phyloP scores from a whole-genome alignment of 2,888 invertebrate genomes.

The Priocnemis perturbator region DNA sequence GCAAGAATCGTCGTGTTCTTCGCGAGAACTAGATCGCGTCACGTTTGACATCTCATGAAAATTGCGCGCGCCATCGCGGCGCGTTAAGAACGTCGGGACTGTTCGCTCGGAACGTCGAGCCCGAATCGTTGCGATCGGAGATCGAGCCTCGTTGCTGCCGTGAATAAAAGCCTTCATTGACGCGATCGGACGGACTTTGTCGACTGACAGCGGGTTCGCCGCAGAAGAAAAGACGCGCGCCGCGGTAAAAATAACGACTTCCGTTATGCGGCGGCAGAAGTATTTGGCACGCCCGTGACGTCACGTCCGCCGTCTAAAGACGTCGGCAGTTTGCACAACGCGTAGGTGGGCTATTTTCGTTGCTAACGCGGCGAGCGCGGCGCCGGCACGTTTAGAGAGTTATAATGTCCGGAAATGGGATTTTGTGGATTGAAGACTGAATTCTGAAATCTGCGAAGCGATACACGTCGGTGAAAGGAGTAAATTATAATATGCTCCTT shows the following conservation, averaged over 20 bases:
- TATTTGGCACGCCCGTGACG: slow-evolving; percentile 55
- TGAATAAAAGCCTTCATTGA: slow-evolving; percentile 36
- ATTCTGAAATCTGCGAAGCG: too few relatives aligned
- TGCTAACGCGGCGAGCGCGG: background rate
- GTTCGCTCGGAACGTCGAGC: too few relatives aligned
- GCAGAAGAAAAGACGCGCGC: background rate
- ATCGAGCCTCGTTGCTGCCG: background rate
- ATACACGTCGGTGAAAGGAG: too few relatives aligned
- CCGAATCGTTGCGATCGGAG: too few relatives aligned
- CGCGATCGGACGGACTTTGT: slow-evolving; percentile 18
- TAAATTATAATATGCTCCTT: too few relatives aligned
- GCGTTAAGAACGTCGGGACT: too few relatives aligned
- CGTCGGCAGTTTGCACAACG: slow-evolving; percentile 22
- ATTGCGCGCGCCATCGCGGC: too few relatives aligned
- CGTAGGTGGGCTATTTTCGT: slow-evolving; percentile 38
- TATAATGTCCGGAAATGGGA: too few relatives aligned
- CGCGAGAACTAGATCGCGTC: too few relatives aligned
- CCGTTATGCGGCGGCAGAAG: slow-evolving; percentile 45
- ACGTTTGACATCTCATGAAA: too few relatives aligned
- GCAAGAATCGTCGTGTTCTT: too few relatives aligned
- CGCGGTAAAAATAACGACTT: slow-evolving; percentile 52
- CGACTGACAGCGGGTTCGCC: slow-evolving; percentile 12
- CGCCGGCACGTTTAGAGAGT: background rate
- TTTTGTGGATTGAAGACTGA: too few relatives aligned
- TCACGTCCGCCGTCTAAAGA: slow-evolving; percentile 54